A percentile compares a stretch with the other conserved stretches of the same genome.
Evolutionary conservation across 1,140 invertebrate genomes (phyloP).

Genomic region (Neomicropteryx cornuta): DNA sequence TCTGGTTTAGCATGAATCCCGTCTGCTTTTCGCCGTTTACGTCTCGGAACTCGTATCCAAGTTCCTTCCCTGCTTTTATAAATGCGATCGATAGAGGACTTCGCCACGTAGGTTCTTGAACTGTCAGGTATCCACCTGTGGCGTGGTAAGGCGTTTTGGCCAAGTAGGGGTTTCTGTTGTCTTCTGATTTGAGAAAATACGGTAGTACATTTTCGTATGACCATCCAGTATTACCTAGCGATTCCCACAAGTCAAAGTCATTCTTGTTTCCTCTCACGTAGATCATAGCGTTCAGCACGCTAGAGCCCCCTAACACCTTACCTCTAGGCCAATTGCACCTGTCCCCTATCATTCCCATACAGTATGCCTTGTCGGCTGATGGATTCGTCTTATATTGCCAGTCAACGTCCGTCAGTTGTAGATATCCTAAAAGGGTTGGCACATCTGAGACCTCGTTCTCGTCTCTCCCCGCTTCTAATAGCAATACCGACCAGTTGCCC

Average conservation of each 20-base stretch:
- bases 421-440: slow-evolving; percentile 62
- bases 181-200: slow-evolving; percentile 83
- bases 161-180: slow-evolving; percentile 74
- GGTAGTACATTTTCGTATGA: slow-evolving; percentile 76
- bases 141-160: slow-evolving; percentile 61
- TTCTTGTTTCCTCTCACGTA: slow-evolving; percentile 85
- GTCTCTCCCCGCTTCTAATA: slow-evolving; percentile 75
- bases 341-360: slow-evolving; percentile 71
- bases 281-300: slow-evolving; percentile 91
- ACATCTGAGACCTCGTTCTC: slow-evolving; percentile 73
- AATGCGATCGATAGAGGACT: slow-evolving; percentile 72
- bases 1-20: slow-evolving; percentile 77
- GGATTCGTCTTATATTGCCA: slow-evolving; percentile 89
- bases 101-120: slow-evolving; percentile 72
- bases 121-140: slow-evolving; percentile 69
- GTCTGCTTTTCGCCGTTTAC: slow-evolving; percentile 74
- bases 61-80: slow-evolving; percentile 64
- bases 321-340: slow-evolving; percentile 81
- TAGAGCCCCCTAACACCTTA: slow-evolving; percentile 85
- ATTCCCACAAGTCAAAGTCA: slow-evolving; percentile 89
- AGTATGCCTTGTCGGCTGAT: slow-evolving; percentile 60
- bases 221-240: slow-evolving; percentile 81
- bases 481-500: slow-evolving; percentile 64
- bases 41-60: slow-evolving; percentile 71
- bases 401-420: slow-evolving; percentile 71